Base-by-base conservation (phyloP, 1,140 invertebrate species). In the Linepithema humile region DNA sequence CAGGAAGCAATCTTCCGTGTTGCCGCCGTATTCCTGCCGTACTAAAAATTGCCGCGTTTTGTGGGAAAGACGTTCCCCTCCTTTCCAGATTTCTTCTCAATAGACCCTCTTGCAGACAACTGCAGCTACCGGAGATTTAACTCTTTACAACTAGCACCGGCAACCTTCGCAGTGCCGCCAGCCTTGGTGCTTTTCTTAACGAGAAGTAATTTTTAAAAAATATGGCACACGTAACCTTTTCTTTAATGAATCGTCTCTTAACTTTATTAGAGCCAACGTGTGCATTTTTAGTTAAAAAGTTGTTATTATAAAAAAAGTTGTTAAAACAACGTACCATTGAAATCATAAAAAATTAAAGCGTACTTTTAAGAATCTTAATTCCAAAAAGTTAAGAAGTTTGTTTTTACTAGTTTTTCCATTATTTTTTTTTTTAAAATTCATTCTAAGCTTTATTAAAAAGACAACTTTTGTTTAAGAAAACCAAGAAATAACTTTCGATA, bases 21-120 rank as follows among this genome's bases (percentile, higher is more conserved):
- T 69, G 38, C 35, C 10, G n/a, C n/a, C 45, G 70, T 7, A 12
- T 50, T 26, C n/a, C 65, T 48, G 17, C 23, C 20, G 35, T n/a
- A 4, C 9, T 38, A 77, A 78, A 78, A 40, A 67, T 78, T n/a
- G 23, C 23, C 20, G 10, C 35, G 32, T 40, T 75, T 75, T 75
- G n/a, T 32, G 4, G 17, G 10, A 67, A 53, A 69, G 4, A 5
- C 9, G n/a, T 0, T 2, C 23, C 23, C 10, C 23, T 5, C 12
- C 1, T 26, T 0, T 55, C 35, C 5, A 43, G 0, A 3, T 50
- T 20, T 48, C 2, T n/a, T 10, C 23, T 55, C 20, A 57, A 72
- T 48, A 57, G 15, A 72, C 10, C n/a, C 6, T 29, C 9, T 73
- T 3, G n/a, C 50, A 26, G 50, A 73, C 23, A 67, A 72, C 45